A percentile compares a stretch with the other conserved stretches of the same genome.
Evolutionary conservation across 2,113 vertebrate species (phyloP).

Genomic region (Ursus arctos): DNA sequence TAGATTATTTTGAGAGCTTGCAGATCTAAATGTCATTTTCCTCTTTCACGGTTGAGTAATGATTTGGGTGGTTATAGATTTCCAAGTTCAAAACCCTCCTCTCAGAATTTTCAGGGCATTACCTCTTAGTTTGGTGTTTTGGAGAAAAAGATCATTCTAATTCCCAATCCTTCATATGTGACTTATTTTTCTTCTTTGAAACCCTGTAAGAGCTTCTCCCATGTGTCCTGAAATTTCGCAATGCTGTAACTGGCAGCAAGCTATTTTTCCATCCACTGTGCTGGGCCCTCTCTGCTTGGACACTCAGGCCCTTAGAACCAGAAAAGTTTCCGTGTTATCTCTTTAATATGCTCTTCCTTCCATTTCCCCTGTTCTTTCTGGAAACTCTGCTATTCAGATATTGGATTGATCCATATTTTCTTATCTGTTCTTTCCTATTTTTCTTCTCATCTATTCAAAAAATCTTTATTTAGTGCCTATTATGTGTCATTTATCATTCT

Average conservation of each 20-base stretch:
- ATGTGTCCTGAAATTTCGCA: not conserved
- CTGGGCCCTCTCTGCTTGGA: not conserved
- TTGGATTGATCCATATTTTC: not conserved
- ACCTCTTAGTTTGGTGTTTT: not conserved
- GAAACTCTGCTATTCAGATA: not conserved
- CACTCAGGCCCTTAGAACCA: not conserved
- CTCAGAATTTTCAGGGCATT: not conserved
- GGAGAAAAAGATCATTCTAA: not conserved
- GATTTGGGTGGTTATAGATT: constrained; percentile 15
- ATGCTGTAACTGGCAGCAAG: not conserved
- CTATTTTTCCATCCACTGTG: constrained; percentile 28
- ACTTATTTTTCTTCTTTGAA: not conserved
- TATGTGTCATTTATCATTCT: not conserved
- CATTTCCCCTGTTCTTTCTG: not conserved
- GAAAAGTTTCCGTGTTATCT: not conserved
- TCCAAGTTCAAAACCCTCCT: not conserved
- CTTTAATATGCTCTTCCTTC: not conserved
- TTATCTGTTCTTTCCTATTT: not conserved
- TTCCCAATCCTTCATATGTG: not conserved
- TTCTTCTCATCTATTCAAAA: not conserved
- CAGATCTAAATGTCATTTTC: not conserved
- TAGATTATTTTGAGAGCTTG: not conserved
- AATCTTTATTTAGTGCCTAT: not conserved
- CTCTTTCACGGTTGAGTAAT: not conserved
- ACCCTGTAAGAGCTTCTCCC: not conserved